Evolutionary conservation across 2,888 invertebrate genomes (phyloP), one percentile per base, ranked within the genome.

Genomic region (Lasioglossum zephyrum): DNA sequence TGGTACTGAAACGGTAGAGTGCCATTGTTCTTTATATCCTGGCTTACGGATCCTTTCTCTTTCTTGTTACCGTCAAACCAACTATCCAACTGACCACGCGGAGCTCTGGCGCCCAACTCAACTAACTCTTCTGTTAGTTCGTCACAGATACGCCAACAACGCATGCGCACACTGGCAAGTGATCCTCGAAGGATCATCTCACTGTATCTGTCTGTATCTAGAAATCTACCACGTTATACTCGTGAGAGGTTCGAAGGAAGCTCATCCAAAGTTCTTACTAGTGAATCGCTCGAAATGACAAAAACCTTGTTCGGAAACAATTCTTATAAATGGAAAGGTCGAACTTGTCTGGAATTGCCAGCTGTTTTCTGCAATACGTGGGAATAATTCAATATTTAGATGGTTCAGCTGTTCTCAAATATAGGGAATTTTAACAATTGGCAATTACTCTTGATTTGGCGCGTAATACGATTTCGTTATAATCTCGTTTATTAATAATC

Each of bases 41-140:
- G 84, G 78, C 81, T 86, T 87, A 85, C 81, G 79, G 84, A 81
- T 83, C 81, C 79, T 87, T 88, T 81, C 66, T 88, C 84, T 86
- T 85, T 78, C 83, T 87, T 79, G 82, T 87, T 90, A 90, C 82
- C 85, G 86, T 91, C 87, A 83, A 88, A 91, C 89, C 91, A 91
- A 82, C 82, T 89, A 74, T 72, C 84, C 90, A 89, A 92, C 92
- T 93, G 92, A 93, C 91, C 93, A 92, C 94, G 93, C 94, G 92
- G 92, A 94, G 92, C 93, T 93, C 92, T 94, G 93, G 93, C 94
- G 93, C 94, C 92, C 93, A 92, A 94, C 94, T 94, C 93, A 88
- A 89, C 91, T 86, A 86, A 85, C 82, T 83, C 79, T 66, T 83
- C 88, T 86, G 81, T 84, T 86, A 75, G 76, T 86, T 86, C 88